Conservation (phyloP, 2,888 invertebrate genomes). For the Lamproptera curius region DNA sequence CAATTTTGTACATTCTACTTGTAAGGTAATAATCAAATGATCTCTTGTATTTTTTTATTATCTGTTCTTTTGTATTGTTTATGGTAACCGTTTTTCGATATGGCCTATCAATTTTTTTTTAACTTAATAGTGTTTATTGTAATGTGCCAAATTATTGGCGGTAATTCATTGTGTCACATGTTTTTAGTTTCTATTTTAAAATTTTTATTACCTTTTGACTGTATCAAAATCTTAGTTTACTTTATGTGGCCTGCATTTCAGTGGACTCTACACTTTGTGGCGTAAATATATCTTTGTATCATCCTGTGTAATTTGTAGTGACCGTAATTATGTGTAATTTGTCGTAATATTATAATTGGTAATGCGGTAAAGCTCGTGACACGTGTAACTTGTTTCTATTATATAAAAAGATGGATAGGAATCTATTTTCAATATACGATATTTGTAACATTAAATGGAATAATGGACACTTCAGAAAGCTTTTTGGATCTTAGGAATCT, state of each 20-base stretch:
- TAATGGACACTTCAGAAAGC: conserved; percentile 41
- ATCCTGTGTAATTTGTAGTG: not conserved
- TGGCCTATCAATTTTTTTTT: conserved; percentile 15
- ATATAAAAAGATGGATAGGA: too few relatives aligned
- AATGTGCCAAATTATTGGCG: conserved; percentile 60
- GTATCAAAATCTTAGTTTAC: too few relatives aligned
- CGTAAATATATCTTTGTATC: not conserved
- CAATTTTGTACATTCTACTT: too few relatives aligned
- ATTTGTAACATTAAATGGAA: conserved; percentile 68
- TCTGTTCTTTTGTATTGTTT: not conserved
- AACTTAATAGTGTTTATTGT: conserved; percentile 51
- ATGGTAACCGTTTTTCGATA: conserved; percentile 1
- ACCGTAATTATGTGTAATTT: conserved; percentile 4
- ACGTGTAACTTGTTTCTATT: too few relatives aligned
- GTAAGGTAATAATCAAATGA: too few relatives aligned
- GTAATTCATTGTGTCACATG: not conserved
- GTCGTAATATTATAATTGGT: conserved; percentile 28
- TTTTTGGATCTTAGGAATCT: conserved; percentile 16
- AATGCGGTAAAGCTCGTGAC: conserved; percentile 20
- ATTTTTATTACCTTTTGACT: conserved; percentile 1
- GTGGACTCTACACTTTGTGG: too few relatives aligned
- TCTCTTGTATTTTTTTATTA: not conserved
- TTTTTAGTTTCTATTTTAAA: not conserved
- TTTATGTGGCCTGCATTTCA: too few relatives aligned
- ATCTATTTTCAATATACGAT: conserved; percentile 75